Base-by-base conservation (phyloP, 2,113 vertebrate genomes). In the Oreotrochilus melanogaster region DNA sequence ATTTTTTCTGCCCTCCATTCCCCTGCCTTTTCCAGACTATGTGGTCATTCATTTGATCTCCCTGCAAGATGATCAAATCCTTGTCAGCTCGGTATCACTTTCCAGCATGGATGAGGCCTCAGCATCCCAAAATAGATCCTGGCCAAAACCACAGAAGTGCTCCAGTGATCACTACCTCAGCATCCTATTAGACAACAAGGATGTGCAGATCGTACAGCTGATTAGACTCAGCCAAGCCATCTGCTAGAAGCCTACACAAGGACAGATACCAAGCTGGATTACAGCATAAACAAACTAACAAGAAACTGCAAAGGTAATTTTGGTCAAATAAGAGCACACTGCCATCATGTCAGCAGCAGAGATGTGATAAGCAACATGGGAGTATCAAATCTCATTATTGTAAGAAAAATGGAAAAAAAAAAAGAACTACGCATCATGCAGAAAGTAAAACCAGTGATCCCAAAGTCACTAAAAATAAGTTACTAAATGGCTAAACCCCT, bases 1-100 rank as follows among this genome's bases (percentile, higher is more conserved):
- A 24, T 9, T 18, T 0, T 27, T 91, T 72, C 66, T n/a, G 31
- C 2, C 6, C 16, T 4, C 7, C 18, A 4, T 1, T 10, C 39
- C 39, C 43, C 45, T 8, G 18, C 22, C 25, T 43, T 39, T 39
- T 78, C 9, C 21, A 50, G 43, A 73, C 37, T 24, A 35, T 1
- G 2, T 23, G 81, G 39, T 27, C 31, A 81, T 37, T 62, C 14
- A 50, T 43, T 62, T 33, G 43, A 50, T 42, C n/a, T 47, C 43
- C 28, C 43, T 67, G 25, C 33, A 82, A 66, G n/a, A 80, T n/a
- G 53, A 67, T 27, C 5, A 93, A 37, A 28, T 30, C 61, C 80
- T 42, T 56, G 16, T 42, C 48, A 84, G 45, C 18, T 65, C 50
- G 65, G 4, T 43, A 47, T 33, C 0, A 0, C 47, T 62, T 71